Conservation (phyloP, 2,113 vertebrate species). For the Octodon degus region DNA sequence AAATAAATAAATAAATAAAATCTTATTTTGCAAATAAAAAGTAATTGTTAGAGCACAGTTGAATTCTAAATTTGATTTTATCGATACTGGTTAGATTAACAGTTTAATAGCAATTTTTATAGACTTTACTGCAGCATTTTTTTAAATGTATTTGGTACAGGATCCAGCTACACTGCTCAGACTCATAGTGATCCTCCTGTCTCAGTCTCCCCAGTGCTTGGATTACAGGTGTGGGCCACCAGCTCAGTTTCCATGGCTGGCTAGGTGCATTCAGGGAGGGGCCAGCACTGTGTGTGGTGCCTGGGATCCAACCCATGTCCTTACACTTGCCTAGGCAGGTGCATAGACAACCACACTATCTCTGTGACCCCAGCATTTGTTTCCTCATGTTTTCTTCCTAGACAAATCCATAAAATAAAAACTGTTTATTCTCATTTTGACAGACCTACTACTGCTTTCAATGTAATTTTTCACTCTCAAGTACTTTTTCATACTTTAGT, state of each 20-base stretch:
- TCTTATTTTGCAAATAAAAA: slow-evolving; percentile 6
- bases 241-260: too few relatives aligned
- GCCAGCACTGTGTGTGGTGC: too few relatives aligned
- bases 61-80: slow-evolving; percentile 42
- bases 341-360: too few relatives aligned
- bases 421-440: slow-evolving; percentile 51
- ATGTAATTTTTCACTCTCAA: slow-evolving; percentile 8
- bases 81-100: slow-evolving; percentile 53
- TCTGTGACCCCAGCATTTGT: too few relatives aligned
- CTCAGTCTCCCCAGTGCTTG: too few relatives aligned
- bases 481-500: background rate
- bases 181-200: too few relatives aligned
- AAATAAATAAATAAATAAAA: too few relatives aligned
- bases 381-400: background rate
- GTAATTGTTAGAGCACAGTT: background rate
- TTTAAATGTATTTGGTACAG: background rate
- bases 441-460: background rate
- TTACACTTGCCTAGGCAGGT: too few relatives aligned
- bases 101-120: slow-evolving; percentile 3
- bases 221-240: too few relatives aligned
- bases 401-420: background rate
- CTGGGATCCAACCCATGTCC: too few relatives aligned
- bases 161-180: too few relatives aligned
- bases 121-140: background rate
- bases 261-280: too few relatives aligned